Conservation (phyloP, 1,140 invertebrate species). For the Palaemon carinicauda region DNA sequence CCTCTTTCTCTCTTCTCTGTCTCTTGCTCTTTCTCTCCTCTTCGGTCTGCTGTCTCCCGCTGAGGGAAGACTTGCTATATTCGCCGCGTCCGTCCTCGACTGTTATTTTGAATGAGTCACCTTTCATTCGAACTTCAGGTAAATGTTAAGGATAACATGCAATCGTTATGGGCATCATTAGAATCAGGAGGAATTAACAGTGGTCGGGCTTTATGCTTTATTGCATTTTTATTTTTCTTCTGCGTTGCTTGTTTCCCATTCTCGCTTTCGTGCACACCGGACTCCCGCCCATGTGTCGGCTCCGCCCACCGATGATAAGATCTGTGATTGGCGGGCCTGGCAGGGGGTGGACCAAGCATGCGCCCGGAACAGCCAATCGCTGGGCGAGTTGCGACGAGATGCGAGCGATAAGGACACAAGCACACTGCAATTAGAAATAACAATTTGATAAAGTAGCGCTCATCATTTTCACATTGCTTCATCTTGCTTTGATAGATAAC, state of each 20-base stretch:
- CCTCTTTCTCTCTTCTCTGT: too few relatives aligned
- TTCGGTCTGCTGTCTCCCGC: neutral
- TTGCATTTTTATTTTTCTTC: neutral
- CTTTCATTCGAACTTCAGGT: neutral
- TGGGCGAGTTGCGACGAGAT: slow-evolving; percentile 45
- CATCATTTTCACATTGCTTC: slow-evolving; percentile 58
- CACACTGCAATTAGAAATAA: slow-evolving; percentile 58
- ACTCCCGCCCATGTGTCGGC: slow-evolving; percentile 49
- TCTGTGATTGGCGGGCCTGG: slow-evolving; percentile 55
- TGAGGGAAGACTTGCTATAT: too few relatives aligned
- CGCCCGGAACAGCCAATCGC: slow-evolving; percentile 48
- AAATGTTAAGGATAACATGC: too few relatives aligned
- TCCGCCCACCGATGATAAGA: slow-evolving; percentile 53
- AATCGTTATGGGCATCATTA: too few relatives aligned
- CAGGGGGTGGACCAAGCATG: slow-evolving; percentile 52
- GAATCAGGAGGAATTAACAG: neutral
- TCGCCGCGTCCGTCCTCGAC: slow-evolving; percentile 8
- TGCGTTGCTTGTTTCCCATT: slow-evolving; percentile 36
- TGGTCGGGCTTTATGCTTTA: neutral
- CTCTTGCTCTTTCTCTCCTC: too few relatives aligned
- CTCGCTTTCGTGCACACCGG: slow-evolving; percentile 48
- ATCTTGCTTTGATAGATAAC: slow-evolving; percentile 56
- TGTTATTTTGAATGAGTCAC: slow-evolving; percentile 4
- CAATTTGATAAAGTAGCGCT: slow-evolving; percentile 58
- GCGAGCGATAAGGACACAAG: slow-evolving; percentile 56